Evolutionary conservation across 2,113 vertebrate species (phyloP), one percentile per base, ranked within the genome.

Genomic region (Coryphaenoides rupestris): DNA sequence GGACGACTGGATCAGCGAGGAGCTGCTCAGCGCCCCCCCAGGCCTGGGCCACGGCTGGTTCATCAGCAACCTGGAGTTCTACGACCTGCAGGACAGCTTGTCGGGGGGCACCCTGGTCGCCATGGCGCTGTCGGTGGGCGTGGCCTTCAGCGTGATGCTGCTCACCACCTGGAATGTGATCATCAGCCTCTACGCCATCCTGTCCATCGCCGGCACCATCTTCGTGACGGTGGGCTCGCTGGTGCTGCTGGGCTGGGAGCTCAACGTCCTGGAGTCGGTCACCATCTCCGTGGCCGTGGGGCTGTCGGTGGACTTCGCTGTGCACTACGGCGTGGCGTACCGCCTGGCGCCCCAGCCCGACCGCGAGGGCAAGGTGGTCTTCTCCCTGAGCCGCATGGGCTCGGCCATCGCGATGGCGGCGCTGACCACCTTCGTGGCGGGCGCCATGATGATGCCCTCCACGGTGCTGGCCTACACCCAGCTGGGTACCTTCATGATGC

Each of bases 401-500:
- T 98, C 97, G 0, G 97, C 97, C 0, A 98, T 99, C 0, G 95
- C 96, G 16, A 98, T 99, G 97, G 97, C 97, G 0, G 96, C 97
- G 0, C 73, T 99, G 66, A 99, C 97, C 54, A 99, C 96, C 0
- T 99, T 99, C 14, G 95, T 99, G 17, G 97, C 97, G 0, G 96
- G 97, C 17, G 97, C 96, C 1, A 98, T 98, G 96, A 99, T 99
- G 97, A 98, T 99, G 97, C 97, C 97, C 2, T 99, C 97, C 0
- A 98, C 95, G 0, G 97, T 99, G 3, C 63, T 99, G 59, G 97
- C 97, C 0, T 99, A 99, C 84, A 98, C 96, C 0, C 97, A 99
- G 80, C 92, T 99, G 52, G 97, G 97, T 66, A 97, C 95, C 15
- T 99, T 99, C 74, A 93, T 99, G 93, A 99, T 99, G 97, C 92